phyloP scores from a whole-genome alignment of 2,888 invertebrate species.

The Rhingia rostrata region DNA sequence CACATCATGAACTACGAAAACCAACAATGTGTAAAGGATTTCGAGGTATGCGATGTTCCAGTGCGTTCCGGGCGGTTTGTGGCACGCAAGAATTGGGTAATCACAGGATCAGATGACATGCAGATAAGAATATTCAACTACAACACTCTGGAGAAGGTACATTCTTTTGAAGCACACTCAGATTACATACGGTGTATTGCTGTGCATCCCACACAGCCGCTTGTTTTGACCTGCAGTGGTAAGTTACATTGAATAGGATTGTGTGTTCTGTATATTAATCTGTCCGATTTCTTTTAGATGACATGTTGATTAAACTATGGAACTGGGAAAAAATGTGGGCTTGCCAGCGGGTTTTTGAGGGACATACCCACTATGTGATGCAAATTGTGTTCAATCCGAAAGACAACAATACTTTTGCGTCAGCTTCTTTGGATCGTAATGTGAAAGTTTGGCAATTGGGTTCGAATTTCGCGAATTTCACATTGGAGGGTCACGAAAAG shows the following conservation, averaged over 20 bases:
- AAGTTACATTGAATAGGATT: slow-evolving; percentile 78
- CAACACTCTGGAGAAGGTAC: slow-evolving; percentile 97
- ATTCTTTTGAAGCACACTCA: slow-evolving; percentile 98
- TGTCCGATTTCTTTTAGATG: slow-evolving; percentile 86
- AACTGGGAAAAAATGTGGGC: slow-evolving; percentile 99
- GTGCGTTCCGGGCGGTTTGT: slow-evolving; percentile 98
- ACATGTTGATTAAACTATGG: slow-evolving; percentile 99
- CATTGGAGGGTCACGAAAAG: slow-evolving; percentile 98
- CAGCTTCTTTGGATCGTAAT: slow-evolving; percentile 98
- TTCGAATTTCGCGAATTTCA: slow-evolving; percentile 98
- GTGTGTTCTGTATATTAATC: not conserved
- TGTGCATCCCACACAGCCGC: slow-evolving; percentile 98
- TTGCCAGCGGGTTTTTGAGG: slow-evolving; percentile 99
- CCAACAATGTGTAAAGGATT: slow-evolving; percentile 93
- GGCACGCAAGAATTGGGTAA: slow-evolving; percentile 98
- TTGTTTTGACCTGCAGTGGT: slow-evolving; percentile 98
- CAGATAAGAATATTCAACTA: slow-evolving; percentile 98
- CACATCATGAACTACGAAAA: slow-evolving; percentile 99
- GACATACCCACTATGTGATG: slow-evolving; percentile 99
- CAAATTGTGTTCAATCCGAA: slow-evolving; percentile 99
- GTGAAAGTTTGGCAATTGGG: slow-evolving; percentile 99
- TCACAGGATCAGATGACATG: slow-evolving; percentile 98
- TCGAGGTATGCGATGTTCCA: slow-evolving; percentile 97
- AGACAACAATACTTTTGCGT: slow-evolving; percentile 99
- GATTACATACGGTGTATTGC: slow-evolving; percentile 98